Evolutionary conservation across 1,140 invertebrate species (phyloP).

Genomic region (Halyomorpha halys): DNA sequence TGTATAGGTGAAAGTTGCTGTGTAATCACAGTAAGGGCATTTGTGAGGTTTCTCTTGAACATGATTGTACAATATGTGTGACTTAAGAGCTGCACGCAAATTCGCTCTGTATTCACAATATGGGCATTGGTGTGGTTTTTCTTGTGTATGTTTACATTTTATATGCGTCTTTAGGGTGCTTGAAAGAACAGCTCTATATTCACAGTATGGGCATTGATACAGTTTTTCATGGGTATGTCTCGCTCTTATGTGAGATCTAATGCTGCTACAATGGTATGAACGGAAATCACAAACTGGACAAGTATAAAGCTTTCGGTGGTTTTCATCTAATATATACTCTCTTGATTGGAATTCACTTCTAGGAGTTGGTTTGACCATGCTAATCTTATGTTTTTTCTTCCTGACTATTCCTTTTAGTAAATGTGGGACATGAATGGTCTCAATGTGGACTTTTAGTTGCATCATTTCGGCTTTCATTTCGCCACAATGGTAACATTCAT

Average conservation of each 20-base stretch:
- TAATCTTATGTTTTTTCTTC: too few species aligned
- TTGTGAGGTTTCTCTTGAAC: not conserved
- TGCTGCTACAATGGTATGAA: not conserved
- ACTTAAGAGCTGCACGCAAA: not conserved
- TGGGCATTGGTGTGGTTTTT: not conserved
- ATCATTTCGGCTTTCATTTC: too few species aligned
- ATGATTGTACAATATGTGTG: not conserved
- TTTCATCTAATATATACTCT: too few species aligned
- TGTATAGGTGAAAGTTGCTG: not conserved
- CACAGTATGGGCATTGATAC: not conserved
- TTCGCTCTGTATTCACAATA: not conserved
- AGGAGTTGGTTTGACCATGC: too few species aligned
- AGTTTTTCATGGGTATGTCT: slow-evolving; percentile 6
- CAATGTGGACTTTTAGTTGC: too few species aligned
- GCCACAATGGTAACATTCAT: too few species aligned
- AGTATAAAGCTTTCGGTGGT: too few species aligned
- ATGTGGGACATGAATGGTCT: too few species aligned
- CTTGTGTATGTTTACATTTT: not conserved
- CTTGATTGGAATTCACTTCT: too few species aligned
- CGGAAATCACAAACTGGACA: not conserved
- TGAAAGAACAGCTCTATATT: not conserved
- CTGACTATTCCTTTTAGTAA: too few species aligned
- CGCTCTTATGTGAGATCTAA: not conserved
- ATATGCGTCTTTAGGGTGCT: not conserved
- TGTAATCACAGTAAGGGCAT: not conserved